phyloP scores from a whole-genome alignment of 1,140 invertebrate genomes.

The Gonatopus flavifemur region DNA sequence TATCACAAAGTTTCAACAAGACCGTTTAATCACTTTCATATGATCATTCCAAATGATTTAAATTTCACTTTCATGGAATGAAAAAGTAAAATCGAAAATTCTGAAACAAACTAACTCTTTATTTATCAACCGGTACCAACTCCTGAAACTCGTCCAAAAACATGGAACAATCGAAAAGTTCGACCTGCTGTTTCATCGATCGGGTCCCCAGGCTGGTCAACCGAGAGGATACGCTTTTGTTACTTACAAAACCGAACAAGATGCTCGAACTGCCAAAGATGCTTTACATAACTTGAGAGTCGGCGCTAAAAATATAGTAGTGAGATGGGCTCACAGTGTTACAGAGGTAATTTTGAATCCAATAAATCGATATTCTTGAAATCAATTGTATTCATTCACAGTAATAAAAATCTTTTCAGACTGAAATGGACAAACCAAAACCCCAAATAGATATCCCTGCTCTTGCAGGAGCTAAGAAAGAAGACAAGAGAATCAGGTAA shows the following conservation, averaged over 20 bases:
- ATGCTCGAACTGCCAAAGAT: slow-evolving; percentile 68
- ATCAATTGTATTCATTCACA: slow-evolving; percentile 6
- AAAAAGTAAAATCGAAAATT: slow-evolving; percentile 4
- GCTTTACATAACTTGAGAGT: slow-evolving; percentile 75
- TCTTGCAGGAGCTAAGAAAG: slow-evolving; percentile 70
- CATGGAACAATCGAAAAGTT: slow-evolving; percentile 91
- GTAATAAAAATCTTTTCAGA: slow-evolving; percentile 55
- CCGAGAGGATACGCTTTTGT: slow-evolving; percentile 93
- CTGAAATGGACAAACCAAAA: slow-evolving; percentile 73
- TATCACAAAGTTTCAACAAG: neutral
- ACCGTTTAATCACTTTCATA: neutral
- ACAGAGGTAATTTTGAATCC: slow-evolving; percentile 63
- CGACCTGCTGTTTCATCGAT: slow-evolving; percentile 90
- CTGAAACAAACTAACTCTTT: slow-evolving; percentile 39
- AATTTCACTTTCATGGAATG: slow-evolving; percentile 12
- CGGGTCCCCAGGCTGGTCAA: slow-evolving; percentile 82
- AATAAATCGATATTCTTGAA: slow-evolving; percentile 9
- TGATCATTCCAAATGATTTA: neutral
- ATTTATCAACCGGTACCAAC: slow-evolving; percentile 79
- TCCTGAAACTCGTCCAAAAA: slow-evolving; percentile 92
- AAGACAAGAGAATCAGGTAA: slow-evolving; percentile 63
- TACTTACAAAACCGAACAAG: slow-evolving; percentile 71
- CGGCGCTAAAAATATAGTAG: slow-evolving; percentile 73
- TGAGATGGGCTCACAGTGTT: slow-evolving; percentile 80
- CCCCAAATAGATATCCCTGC: slow-evolving; percentile 75